A percentile compares a stretch with the other conserved stretches of the same genome.
phyloP scores from a whole-genome alignment of 2,797 vertebrate genomes.

The Neoniphon sammara region DNA sequence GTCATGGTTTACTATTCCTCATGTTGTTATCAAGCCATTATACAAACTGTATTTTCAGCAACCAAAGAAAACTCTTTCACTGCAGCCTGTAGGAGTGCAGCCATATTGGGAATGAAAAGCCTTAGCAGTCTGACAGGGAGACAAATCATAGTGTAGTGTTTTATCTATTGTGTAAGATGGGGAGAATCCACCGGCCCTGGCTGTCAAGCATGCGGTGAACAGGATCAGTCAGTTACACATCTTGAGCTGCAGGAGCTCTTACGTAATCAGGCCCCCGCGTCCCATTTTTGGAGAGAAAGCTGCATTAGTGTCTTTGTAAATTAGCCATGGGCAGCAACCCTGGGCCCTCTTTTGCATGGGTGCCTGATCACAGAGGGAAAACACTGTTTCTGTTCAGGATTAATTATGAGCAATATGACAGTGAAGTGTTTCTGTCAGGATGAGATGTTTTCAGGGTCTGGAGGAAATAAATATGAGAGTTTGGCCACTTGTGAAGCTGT shows the following conservation, averaged over 20 bases:
- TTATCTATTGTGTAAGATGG: conserved; percentile 49
- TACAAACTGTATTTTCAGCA: conserved; percentile 28
- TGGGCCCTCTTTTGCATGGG: conserved; percentile 25
- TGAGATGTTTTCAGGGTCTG: conserved; percentile 7
- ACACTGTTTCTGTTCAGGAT: conserved; percentile 16
- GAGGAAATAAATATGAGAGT: not conserved
- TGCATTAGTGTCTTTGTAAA: conserved; percentile 58
- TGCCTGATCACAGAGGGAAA: conserved; percentile 6
- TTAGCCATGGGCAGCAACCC: conserved; percentile 31
- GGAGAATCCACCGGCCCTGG: conserved; percentile 43
- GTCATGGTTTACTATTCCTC: not conserved
- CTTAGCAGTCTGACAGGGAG: conserved; percentile 22
- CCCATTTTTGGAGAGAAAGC: conserved; percentile 41
- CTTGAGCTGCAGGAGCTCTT: conserved; percentile 48
- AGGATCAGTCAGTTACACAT: conserved; percentile 50
- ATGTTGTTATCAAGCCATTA: not conserved
- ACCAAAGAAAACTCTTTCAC: conserved; percentile 9
- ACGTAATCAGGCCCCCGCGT: conserved; percentile 39
- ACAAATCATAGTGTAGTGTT: conserved; percentile 14
- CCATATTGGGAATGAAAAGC: conserved; percentile 14
- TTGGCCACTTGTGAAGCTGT: not conserved
- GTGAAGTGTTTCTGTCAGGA: not conserved
- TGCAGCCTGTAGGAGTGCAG: not conserved
- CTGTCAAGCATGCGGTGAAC: conserved; percentile 53
- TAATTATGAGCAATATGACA: conserved; percentile 6